These are phyloP conservation scores for Bergia sp. DNA, from an alignment of 92 coral and sea anemone genomes.

Conservation along the genomic window DNA sequence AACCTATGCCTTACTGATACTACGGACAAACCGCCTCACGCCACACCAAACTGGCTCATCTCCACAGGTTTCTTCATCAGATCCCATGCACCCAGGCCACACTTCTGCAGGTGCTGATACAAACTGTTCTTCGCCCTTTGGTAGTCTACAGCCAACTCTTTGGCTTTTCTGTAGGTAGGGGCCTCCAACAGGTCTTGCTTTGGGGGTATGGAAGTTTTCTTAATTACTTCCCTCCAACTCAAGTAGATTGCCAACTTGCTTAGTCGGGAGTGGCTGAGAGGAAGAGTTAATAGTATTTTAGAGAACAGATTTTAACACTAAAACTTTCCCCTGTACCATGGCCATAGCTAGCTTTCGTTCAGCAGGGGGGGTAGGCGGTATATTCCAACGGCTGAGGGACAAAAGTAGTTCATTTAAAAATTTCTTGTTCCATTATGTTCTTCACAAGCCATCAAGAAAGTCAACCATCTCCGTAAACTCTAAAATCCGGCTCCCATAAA, in stretches of 20 bases:
- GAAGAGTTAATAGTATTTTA: background rate
- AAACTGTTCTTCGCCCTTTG: slow-evolving; percentile 68
- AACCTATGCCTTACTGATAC: too few relatives aligned
- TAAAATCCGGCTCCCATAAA: too few relatives aligned
- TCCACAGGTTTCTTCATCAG: slow-evolving; percentile 93
- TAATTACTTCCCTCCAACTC: slow-evolving; percentile 57
- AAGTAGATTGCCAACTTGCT: slow-evolving; percentile 60
- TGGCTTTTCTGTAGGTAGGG: slow-evolving; percentile 66
- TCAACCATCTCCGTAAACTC: too few relatives aligned
- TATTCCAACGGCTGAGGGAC: too few relatives aligned
- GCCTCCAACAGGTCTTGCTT: slow-evolving; percentile 58
- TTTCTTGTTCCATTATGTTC: too few relatives aligned
- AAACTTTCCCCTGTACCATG: background rate
- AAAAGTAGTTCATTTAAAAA: too few relatives aligned
- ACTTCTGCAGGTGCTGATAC: slow-evolving; percentile 62
- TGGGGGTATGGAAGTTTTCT: slow-evolving; percentile 53
- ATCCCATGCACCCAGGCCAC: slow-evolving; percentile 81
- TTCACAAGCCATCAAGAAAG: too few relatives aligned
- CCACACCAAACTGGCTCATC: slow-evolving; percentile 58
- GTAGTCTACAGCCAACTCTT: slow-evolving; percentile 75
- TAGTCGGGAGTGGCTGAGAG: slow-evolving; percentile 59
- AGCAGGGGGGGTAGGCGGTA: background rate
- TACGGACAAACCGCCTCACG: background rate
- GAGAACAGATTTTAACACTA: too few relatives aligned
- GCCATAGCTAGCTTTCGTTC: too few relatives aligned